Conservation (phyloP, 2,113 vertebrate genomes). For the Podocnemis expansa region DNA sequence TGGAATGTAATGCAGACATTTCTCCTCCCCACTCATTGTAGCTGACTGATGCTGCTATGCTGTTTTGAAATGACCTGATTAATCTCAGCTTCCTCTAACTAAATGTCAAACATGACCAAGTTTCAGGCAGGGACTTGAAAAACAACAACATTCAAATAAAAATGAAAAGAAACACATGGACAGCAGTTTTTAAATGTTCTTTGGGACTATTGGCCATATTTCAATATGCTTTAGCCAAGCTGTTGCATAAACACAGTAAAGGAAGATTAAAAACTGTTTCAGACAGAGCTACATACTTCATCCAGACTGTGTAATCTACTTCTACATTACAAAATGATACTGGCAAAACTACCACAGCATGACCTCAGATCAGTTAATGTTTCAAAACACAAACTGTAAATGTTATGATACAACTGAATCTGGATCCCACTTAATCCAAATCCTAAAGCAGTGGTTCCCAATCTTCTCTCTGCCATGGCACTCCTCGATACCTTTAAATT, state of each 20-base stretch:
- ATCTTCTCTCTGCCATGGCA: too few relatives aligned
- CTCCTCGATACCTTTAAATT: too few relatives aligned
- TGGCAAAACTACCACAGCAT: not conserved
- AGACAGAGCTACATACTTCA: not conserved
- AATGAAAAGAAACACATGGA: conserved; percentile 69
- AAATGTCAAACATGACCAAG: conserved; percentile 67
- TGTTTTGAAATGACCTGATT: conserved; percentile 67
- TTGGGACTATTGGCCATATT: conserved; percentile 57
- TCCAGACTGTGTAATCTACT: not conserved
- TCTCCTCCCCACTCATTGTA: conserved; percentile 21
- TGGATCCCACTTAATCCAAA: conserved; percentile 18
- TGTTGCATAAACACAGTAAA: conserved; percentile 47
- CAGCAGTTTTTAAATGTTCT: conserved; percentile 64
- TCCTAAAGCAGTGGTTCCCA: too few relatives aligned
- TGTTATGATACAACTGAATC: not conserved
- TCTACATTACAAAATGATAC: conserved; percentile 10
- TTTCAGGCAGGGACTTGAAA: not conserved
- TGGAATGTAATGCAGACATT: conserved; percentile 34
- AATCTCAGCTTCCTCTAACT: conserved; percentile 68
- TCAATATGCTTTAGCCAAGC: conserved; percentile 53
- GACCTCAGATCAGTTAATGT: not conserved
- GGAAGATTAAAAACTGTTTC: conserved; percentile 18
- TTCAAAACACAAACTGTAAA: conserved; percentile 15
- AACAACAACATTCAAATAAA: conserved; percentile 67
- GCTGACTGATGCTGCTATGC: conserved; percentile 57